Base-by-base conservation (phyloP, 2,888 invertebrate species). In the Xylota sylvarum region DNA sequence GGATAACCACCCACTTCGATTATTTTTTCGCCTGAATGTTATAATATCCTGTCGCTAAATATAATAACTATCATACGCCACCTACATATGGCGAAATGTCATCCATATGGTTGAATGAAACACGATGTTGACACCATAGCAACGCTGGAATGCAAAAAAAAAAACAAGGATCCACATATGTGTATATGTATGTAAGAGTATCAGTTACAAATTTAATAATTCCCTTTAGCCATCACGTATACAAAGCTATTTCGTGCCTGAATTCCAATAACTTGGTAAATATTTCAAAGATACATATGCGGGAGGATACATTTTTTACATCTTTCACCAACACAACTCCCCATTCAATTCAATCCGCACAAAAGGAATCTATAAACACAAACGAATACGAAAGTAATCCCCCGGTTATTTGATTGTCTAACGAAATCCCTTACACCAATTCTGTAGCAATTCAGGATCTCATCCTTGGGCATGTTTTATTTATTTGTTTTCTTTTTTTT, bases 341-440 rank as follows among this genome's bases (percentile, higher is more conserved):
- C 70, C 30, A 58, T 58, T 70, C 56, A 35, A 70, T 70, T 70
- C 67, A 52, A 67, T 67, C 40, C 32, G 19, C 46, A 46, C 56
- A 58, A 58, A 70, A 58, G 32, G 43, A 46, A 56, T 70, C 43
- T 70, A 70, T 58, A 70, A 58, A 46, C 19, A 70, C 56, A 70
- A 56, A 32, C 46, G 56, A 70, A 58, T 55, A 55, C 32, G 70
- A 70, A 43, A 58, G 56, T 46, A 70, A 70, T 70, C 70, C 70
- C 23, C 40, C 46, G 70, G 70, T 56, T 70, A 58, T 70, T 70
- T 58, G 70, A 46, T 30, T 55, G 70, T 43, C 43, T 43, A 70
- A 32, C 19, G 10, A 30, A 56, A 56, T 70, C 70, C 69, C 46
- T 55, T 43, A 56, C 56, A 56, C 55, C 40, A 30, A 67, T 35